A percentile compares a stretch with the other conserved stretches of the same genome.
These are phyloP conservation scores for Falcaria lacertinaria DNA, from an alignment of 2,888 invertebrate species.

Conservation along the genomic window DNA sequence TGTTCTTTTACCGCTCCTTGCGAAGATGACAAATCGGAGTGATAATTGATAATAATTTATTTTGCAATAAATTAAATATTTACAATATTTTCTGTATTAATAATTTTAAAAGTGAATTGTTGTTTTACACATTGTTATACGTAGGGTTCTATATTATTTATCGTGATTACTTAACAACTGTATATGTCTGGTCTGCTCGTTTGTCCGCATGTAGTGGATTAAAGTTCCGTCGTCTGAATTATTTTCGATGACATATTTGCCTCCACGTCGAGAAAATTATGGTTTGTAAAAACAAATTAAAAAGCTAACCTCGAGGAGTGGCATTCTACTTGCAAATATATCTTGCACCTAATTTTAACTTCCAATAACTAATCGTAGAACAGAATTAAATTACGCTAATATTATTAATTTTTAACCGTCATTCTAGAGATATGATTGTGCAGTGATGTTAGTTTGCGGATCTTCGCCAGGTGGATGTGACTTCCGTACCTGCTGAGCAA, in stretches of 20 bases:
- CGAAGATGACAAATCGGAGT: too few relatives aligned
- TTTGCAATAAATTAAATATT: too few relatives aligned
- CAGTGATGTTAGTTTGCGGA: conserved; percentile 36
- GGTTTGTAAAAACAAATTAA: conserved; percentile 26
- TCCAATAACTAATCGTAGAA: conserved; percentile 32
- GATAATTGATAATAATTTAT: too few relatives aligned
- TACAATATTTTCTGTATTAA: conserved; percentile 5
- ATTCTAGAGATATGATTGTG: conserved; percentile 54
- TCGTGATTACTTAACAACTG: too few relatives aligned
- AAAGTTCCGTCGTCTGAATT: conserved; percentile 14
- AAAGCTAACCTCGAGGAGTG: conserved; percentile 26
- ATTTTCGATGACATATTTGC: conserved; percentile 41
- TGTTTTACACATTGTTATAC: too few relatives aligned
- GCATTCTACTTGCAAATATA: conserved; percentile 37
- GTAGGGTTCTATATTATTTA: too few relatives aligned
- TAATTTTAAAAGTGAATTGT: too few relatives aligned
- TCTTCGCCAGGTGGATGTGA: conserved; percentile 31
- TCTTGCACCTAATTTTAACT: conserved; percentile 33
- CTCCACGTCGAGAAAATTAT: conserved; percentile 21
- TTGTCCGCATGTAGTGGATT: conserved; percentile 26
- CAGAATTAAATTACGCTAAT: conserved; percentile 41
- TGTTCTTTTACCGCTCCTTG: too few relatives aligned
- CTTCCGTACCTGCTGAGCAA: conserved; percentile 16
- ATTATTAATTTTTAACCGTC: conserved; percentile 21
- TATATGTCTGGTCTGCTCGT: conserved; percentile 30